phyloP scores from a whole-genome alignment of 2,113 vertebrate genomes.

The Dryoscopus gambensis region DNA sequence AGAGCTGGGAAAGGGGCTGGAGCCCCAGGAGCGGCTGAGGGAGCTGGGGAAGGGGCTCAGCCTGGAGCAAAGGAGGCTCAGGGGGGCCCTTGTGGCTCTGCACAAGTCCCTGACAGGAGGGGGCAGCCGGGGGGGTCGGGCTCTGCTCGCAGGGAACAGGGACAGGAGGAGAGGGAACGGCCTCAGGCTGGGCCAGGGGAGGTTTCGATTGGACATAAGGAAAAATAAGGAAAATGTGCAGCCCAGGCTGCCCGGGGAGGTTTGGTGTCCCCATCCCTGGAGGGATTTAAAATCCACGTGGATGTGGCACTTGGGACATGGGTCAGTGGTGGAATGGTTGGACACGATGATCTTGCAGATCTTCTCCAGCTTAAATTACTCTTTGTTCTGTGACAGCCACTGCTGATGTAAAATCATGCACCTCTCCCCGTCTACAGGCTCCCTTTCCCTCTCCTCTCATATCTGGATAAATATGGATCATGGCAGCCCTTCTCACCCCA shows the following conservation, averaged over 20 bases:
- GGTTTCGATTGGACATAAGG: accelerated
- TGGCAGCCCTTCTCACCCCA: background rate
- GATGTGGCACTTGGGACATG: background rate
- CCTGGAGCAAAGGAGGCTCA: background rate
- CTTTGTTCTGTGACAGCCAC: background rate
- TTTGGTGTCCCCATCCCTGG: too few species aligned
- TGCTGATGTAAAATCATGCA: background rate
- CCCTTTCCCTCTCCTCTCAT: background rate
- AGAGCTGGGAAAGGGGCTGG: background rate
- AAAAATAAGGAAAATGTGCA: background rate
- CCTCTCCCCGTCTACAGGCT: background rate
- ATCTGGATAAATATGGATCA: background rate
- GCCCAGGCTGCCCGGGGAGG: background rate
- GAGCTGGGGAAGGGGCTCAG: background rate
- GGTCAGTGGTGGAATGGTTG: background rate
- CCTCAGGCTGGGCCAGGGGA: background rate
- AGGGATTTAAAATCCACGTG: background rate
- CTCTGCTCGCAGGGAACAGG: background rate
- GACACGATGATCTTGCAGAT: background rate
- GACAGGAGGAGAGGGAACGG: background rate
- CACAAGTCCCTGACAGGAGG: background rate
- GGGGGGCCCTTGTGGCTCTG: background rate
- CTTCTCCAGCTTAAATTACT: background rate
- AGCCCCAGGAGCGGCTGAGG: background rate
- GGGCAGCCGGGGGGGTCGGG: background rate